A percentile compares a stretch with the other conserved stretches of the same genome.
Evolutionary conservation across 2,888 invertebrate species (phyloP).

Genomic region (Himalopsyche kuldschensis): DNA sequence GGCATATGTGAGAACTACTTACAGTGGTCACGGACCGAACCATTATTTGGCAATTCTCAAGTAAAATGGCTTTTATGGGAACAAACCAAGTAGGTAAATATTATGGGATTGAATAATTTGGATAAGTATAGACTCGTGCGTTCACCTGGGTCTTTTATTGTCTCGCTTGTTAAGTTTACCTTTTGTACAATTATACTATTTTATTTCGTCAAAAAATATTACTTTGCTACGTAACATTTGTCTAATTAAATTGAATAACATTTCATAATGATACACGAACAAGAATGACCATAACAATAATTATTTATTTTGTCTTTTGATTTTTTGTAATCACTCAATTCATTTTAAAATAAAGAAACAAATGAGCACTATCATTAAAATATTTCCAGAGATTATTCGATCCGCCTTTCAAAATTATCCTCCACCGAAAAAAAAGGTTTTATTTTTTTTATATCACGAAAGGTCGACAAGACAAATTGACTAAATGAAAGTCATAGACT

Average conservation of each 20-base stretch:
- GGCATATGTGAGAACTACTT: neutral
- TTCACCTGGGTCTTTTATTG: conserved; percentile 21
- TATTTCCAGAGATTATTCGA: neutral
- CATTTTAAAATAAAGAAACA: neutral
- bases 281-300: neutral
- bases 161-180: conserved; percentile 20
- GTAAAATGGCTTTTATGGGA: neutral
- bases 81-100: conserved; percentile 6
- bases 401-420: neutral
- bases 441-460: too few species aligned
- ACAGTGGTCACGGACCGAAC: neutral
- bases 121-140: conserved; percentile 22
- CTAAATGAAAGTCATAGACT: too few species aligned
- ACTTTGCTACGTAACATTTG: neutral
- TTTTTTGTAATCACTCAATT: neutral
- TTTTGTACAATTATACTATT: conserved; percentile 4
- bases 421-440: too few species aligned
- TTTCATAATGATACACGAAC: neutral
- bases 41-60: conserved; percentile 6
- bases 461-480: too few species aligned
- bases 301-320: neutral
- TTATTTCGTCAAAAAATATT: neutral
- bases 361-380: neutral
- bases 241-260: neutral
- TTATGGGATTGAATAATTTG: conserved; percentile 16